A percentile compares a stretch with the other conserved stretches of the same genome.
Conservation (phyloP, 2,113 vertebrate genomes). For the Neogobius melanostomus region DNA sequence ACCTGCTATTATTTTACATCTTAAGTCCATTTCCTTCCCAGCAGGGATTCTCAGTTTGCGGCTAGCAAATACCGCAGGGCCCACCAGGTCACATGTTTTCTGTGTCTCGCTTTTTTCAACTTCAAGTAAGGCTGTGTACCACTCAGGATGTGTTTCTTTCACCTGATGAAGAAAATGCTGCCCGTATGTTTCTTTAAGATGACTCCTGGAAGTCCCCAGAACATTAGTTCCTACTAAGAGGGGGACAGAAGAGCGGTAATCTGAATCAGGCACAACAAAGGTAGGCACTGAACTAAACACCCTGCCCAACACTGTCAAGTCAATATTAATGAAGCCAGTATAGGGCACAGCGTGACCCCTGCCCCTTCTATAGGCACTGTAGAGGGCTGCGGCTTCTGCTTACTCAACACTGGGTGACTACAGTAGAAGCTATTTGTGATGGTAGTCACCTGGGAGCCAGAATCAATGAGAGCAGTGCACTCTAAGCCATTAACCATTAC, state of each 20-base stretch:
- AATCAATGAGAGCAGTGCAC: too few relatives aligned
- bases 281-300: slow-evolving; percentile 2
- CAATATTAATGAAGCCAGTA: slow-evolving; percentile 13
- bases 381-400: slow-evolving; percentile 6
- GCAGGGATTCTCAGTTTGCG: slow-evolving; percentile 1
- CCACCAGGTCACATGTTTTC: neutral
- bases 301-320: neutral
- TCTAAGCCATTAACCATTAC: too few relatives aligned
- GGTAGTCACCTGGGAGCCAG: slow-evolving; percentile 17
- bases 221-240: slow-evolving; percentile 4
- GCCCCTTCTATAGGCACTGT: slow-evolving; percentile 18
- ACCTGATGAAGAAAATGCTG: neutral
- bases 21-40: slow-evolving; percentile 3
- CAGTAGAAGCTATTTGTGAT: slow-evolving; percentile 9
- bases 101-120: neutral
- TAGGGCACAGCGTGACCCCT: slow-evolving; percentile 1
- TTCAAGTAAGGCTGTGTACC: neutral
- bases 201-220: neutral
- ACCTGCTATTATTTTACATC: neutral
- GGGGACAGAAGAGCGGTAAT: slow-evolving; percentile 2
- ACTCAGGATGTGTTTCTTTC: neutral
- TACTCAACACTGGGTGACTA: neutral
- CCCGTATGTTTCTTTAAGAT: neutral
- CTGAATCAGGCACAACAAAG: slow-evolving; percentile 22
- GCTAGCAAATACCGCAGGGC: neutral